Evolutionary conservation across 2,113 vertebrate genomes (phyloP), one percentile per base, ranked within the genome.

Genomic region (Manacus vitellinus): DNA sequence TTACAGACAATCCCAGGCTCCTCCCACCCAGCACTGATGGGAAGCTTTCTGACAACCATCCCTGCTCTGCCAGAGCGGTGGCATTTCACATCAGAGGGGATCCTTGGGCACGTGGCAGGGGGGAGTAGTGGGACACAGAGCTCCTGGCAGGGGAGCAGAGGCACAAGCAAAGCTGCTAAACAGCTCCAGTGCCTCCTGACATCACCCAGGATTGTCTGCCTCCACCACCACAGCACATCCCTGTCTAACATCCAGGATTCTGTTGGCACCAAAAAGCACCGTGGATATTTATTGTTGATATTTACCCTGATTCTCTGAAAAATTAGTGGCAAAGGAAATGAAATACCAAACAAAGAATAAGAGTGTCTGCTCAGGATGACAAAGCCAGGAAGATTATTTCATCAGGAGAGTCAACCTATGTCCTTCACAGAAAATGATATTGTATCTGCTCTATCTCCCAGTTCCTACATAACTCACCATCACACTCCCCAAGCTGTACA

Each of bases 201-300:
- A 39, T 17, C 15, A 9, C 8, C 24, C 47, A 49, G 52, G 17
- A 15, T 8, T 14, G 16, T 46, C 22, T 72, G 33, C 27, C 88
- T 44, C 19, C 41, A 46, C 52, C 44, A 61, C 25, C 4, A 1
- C 10, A 24, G 74, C 47, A 74, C 55, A 84, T 14, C 51, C 37
- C 7, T 0, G 24, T 51, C 39, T 58, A 47, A 23, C 15, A 77
- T 51, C 23, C 47, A 80, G 52, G 30, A 70, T 6, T 85, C 19
- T 18, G 9, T 0, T 84, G 67, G 78, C 82, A 86, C 8, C 37
- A 35, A 72, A 88, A 88, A 55, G 13, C 4, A 2, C 21, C 63
- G 51, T 27, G 76, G 59, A 20, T 85, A 85, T 51, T 90, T 88
- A 44, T 55, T 68, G 49, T 22, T 87, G 56, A 18, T 83, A 88